These are phyloP conservation scores for Saimiri boliviensis DNA, from an alignment of 2,113 vertebrate species.

Conservation along the genomic window DNA sequence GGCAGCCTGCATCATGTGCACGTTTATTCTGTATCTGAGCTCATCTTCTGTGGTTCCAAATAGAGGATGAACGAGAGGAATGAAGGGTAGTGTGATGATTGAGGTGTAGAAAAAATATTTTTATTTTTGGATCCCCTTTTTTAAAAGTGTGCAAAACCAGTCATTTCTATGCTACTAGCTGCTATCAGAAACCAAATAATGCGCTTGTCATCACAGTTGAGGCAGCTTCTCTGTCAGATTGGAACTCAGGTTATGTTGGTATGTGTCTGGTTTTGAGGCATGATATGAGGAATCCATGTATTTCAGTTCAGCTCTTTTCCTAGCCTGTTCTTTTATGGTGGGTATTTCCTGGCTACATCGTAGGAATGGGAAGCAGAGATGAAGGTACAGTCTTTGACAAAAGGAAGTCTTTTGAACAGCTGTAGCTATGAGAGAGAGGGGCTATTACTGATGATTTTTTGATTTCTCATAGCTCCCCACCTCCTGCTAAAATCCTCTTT, in stretches of 20 bases:
- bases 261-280: background rate
- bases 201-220: background rate
- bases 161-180: background rate
- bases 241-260: background rate
- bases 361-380: background rate
- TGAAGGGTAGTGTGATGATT: background rate
- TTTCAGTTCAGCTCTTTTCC: background rate
- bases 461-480: background rate
- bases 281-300: background rate
- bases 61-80: background rate
- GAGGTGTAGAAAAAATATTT: background rate
- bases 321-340: background rate
- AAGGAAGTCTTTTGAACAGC: background rate
- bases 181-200: background rate
- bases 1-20: background rate
- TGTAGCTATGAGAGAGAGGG: background rate
- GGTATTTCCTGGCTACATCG: background rate
- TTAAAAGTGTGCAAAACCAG: background rate
- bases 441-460: background rate
- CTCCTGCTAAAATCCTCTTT: too few relatives aligned
- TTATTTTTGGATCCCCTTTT: slow-evolving; percentile 16
- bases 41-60: background rate
- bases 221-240: background rate
- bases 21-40: background rate
- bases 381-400: background rate